A percentile compares a stretch with the other conserved stretches of the same genome.
phyloP scores from a whole-genome alignment of 2,113 vertebrate genomes.

The Deroptyus accipitrinus region DNA sequence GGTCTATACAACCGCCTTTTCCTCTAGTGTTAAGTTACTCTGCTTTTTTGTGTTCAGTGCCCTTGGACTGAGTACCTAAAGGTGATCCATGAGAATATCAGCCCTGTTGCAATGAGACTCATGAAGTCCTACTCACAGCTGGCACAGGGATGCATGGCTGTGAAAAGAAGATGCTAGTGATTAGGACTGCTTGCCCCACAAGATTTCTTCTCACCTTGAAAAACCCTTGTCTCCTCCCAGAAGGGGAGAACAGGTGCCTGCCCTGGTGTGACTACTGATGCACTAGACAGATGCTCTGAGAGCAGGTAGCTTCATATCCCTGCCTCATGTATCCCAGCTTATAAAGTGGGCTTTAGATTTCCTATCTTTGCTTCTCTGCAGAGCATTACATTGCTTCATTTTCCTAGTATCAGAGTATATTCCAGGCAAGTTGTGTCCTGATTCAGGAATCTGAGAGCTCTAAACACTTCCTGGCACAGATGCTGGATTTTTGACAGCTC shows the following conservation, averaged over 20 bases:
- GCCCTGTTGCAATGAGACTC: not conserved
- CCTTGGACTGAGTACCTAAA: not conserved
- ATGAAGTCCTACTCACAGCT: not conserved
- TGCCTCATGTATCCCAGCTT: not conserved
- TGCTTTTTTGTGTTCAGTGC: not conserved
- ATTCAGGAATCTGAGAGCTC: conserved; percentile 8
- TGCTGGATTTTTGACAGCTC: conserved; percentile 47
- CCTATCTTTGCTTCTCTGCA: not conserved
- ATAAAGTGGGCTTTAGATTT: not conserved
- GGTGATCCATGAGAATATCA: not conserved
- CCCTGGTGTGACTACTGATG: not conserved
- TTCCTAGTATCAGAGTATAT: not conserved
- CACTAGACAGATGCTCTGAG: not conserved
- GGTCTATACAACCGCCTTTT: not conserved
- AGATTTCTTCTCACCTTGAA: not conserved
- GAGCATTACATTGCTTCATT: not conserved
- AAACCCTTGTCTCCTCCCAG: not conserved
- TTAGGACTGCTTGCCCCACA: not conserved
- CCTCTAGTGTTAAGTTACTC: not conserved
- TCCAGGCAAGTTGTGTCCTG: not conserved
- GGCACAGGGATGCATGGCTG: not conserved
- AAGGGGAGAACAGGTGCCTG: not conserved
- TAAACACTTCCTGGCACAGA: conserved; percentile 34
- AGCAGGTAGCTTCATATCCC: not conserved
- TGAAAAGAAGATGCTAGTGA: not conserved